Conservation (phyloP, 2,888 invertebrate genomes). For the Drosophila recens region DNA sequence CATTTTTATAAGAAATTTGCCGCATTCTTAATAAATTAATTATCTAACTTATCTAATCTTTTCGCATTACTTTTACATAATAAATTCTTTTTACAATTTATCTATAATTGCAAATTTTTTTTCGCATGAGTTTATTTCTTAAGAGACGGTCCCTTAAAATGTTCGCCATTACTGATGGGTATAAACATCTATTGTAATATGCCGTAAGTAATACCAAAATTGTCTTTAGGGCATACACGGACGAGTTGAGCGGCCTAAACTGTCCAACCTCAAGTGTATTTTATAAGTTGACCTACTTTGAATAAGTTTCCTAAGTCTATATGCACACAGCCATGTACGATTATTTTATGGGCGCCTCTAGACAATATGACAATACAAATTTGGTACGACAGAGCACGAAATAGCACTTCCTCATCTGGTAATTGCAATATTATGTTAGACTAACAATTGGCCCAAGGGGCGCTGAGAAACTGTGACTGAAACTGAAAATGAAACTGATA, state of each 20-base stretch:
- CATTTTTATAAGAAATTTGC: too few species aligned
- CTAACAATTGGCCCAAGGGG: conserved; percentile 38
- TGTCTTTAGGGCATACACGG: background rate
- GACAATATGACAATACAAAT: conserved; percentile 10
- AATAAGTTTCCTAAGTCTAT: conserved; percentile 13
- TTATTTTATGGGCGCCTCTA: conserved; percentile 17
- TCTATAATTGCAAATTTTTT: too few species aligned
- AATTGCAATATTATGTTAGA: conserved; percentile 65
- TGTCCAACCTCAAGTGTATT: conserved; percentile 16
- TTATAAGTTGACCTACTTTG: conserved; percentile 53
- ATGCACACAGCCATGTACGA: conserved; percentile 6
- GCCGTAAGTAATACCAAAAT: conserved; percentile 1
- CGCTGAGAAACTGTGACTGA: conserved; percentile 38
- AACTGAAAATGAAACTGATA: conserved; percentile 35
- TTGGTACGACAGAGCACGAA: background rate
- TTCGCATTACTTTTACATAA: too few species aligned
- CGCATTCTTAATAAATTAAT: too few species aligned
- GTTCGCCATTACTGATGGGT: background rate
- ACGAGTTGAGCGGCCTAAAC: background rate
- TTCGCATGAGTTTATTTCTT: background rate
- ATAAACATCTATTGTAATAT: background rate
- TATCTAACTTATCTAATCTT: too few species aligned
- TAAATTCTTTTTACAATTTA: too few species aligned
- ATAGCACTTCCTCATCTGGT: conserved; percentile 48
- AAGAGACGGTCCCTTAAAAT: background rate